These are phyloP conservation scores for Notolepis coatsorum DNA, from an alignment of 2,797 vertebrate species.

Conservation along the genomic window DNA sequence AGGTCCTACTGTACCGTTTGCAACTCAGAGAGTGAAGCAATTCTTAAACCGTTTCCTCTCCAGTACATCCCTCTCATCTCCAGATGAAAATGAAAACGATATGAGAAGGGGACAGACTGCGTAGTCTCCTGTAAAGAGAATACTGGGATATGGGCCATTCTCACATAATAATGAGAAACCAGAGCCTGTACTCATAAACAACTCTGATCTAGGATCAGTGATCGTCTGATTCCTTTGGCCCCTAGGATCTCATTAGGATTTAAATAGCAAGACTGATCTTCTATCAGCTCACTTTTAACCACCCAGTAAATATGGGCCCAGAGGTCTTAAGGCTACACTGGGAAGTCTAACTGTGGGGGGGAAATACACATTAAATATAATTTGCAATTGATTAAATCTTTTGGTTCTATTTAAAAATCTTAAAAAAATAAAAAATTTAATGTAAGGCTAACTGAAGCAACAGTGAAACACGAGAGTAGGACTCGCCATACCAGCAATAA, in stretches of 20 bases:
- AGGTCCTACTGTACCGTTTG: too few species aligned
- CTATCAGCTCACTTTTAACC: conserved; percentile 4
- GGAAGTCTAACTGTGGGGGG: neutral
- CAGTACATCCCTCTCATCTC: neutral
- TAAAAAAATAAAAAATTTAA: neutral
- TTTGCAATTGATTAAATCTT: too few species aligned
- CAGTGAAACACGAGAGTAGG: too few species aligned
- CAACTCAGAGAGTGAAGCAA: too few species aligned
- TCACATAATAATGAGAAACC: neutral
- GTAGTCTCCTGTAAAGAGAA: neutral
- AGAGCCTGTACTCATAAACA: neutral
- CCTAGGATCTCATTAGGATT: conserved; percentile 17
- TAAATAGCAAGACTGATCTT: conserved; percentile 10
- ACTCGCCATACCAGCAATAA: too few species aligned
- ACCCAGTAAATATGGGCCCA: neutral
- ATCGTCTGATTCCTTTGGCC: conserved; percentile 7
- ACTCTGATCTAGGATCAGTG: neutral
- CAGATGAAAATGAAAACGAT: neutral
- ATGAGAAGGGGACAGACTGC: neutral
- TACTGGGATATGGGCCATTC: neutral
- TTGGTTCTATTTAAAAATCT: conserved; percentile 3
- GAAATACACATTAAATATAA: neutral
- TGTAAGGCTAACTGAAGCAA: too few species aligned
- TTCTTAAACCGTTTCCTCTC: neutral
- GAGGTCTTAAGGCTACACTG: neutral